phyloP scores from a whole-genome alignment of 2,888 invertebrate species.

The Adela reaumurella region DNA sequence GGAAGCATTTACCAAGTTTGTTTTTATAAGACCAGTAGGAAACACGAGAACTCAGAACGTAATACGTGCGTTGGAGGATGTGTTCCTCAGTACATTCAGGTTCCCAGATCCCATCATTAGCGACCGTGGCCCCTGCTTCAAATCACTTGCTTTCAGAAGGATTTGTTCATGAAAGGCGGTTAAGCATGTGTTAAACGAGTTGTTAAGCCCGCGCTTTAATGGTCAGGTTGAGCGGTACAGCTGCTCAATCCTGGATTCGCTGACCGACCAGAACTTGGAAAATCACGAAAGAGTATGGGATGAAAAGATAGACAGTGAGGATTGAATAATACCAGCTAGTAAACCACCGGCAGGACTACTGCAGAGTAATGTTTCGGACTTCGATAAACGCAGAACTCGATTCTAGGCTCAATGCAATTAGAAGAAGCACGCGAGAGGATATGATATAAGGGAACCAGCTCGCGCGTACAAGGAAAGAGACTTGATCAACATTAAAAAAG shows the following conservation, averaged over 20 bases:
- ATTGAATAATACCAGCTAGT: constrained; percentile 16
- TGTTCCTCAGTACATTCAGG: background rate
- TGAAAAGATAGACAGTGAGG: constrained; percentile 17
- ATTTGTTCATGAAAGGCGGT: constrained; percentile 4
- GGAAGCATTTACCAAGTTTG: constrained; percentile 10
- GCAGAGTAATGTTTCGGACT: constrained; percentile 15
- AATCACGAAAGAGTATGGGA: constrained; percentile 21
- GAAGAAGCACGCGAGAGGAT: background rate
- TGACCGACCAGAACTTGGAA: constrained; percentile 15
- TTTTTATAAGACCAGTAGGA: constrained; percentile 4
- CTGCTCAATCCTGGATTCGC: constrained; percentile 16
- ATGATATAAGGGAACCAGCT: constrained; percentile 3
- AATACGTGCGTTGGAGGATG: background rate
- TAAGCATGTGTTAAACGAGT: constrained; percentile 12
- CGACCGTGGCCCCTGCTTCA: constrained; percentile 7
- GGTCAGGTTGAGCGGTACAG: constrained; percentile 22
- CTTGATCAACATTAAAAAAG: constrained; percentile 7
- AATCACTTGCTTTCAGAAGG: constrained; percentile 4
- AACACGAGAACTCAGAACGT: constrained; percentile 6
- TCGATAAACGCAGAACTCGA: constrained; percentile 4
- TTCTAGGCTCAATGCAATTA: background rate
- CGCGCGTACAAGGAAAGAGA: constrained; percentile 3
- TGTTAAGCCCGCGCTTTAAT: background rate
- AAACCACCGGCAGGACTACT: constrained; percentile 14
- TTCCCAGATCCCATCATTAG: constrained; percentile 5